Base-by-base conservation (phyloP, 30 jellyfish, hydroid and myxozoan genomes). In the Cassiopea xamachana region DNA sequence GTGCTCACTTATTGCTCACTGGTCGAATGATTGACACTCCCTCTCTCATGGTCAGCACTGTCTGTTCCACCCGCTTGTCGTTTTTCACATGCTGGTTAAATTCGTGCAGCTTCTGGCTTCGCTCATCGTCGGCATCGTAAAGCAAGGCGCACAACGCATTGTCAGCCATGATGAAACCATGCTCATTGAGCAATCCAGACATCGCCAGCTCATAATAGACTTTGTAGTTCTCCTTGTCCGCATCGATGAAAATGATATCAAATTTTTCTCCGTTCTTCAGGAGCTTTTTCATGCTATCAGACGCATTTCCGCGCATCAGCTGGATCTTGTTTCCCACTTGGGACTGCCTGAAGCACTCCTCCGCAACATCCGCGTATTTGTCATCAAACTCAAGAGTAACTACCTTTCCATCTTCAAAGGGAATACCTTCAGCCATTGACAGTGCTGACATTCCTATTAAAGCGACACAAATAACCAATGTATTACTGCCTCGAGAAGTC, bases 361-460 rank as follows among this genome's bases (percentile, higher is more conserved):
- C 86, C 46, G 94, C 94, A 62, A 87, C 94, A 79, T 76, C 94
- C 0, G 94, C 94, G 67, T 70, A 70, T 39, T 16, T 77, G 17
- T 87, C 90, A 48, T 87, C 94, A 61, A 58, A 58, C 64, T 87
- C 94, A 12, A 87, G 84, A 62, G 94, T 77, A 81, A 77, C 51
- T 45, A 87, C 94, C 67, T 87, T 69, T 19, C 94, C 94, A 67
- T 87, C 94, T 6, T 79, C 71, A 12, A 48, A 73, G 9, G 84
- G 94, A n/a, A 87, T 77, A 27, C 94, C 94, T 69, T 87, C 94
- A 14, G 94, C 94, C 94, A 87, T 87, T 6, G 94, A 71, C 60
- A 87, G 64, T 15, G 94, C 94, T 17, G 94, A 87, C 94, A 87
- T 87, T 1, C 94, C 94, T 83, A 48, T 46, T 27, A 44, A 15